Evolutionary conservation across 2,888 invertebrate species (phyloP), one percentile per base, ranked within the genome.

Genomic region (Aleiodes leptofemur): DNA sequence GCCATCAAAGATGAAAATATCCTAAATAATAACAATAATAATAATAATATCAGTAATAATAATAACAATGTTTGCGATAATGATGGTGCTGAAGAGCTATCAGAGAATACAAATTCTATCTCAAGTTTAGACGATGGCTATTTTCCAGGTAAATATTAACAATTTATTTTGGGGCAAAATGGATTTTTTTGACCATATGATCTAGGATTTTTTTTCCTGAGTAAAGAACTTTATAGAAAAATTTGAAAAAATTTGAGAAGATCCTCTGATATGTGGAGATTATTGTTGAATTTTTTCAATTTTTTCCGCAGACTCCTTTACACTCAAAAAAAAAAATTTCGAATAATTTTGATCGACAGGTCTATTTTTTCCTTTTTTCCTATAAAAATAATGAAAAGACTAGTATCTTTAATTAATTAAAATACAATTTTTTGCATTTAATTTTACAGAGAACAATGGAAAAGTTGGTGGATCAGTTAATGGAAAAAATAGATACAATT

Each of bases 41-140:
- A 76, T 51, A 79, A 90, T 9, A 89, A 79, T 86, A 57, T 70
- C 71, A 78, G 56, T 72, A 82, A 80, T 6, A 90, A 90, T 81
- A 90, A 89, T 74, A 90, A 91, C 50, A 91, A 91, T 79, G 83
- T 86, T 66, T 81, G 87, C 53, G 87, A 86, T 57, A 87, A 87
- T 8, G 89, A 88, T 23, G 83, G 82, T 50, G 83, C 83, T 0
- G 89, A 89, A 38, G 34, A 34, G 34, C 82, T 85, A 79, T 86
- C 88, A 50, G 86, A 89, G 76, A 85, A 87, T 76, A 86, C 89
- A 14, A 88, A 88, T 78, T 86, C 88, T 7, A 84, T 87, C 48
- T 88, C 87, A 23, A 88, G 87, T 59, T 77, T 87, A 48, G 88
- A 89, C 16, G 89, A 89, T 56, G 85, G 83, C 73, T 89, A 86